These are phyloP conservation scores for Garra rufa DNA, from an alignment of 2,113 vertebrate species.

Conservation along the genomic window DNA sequence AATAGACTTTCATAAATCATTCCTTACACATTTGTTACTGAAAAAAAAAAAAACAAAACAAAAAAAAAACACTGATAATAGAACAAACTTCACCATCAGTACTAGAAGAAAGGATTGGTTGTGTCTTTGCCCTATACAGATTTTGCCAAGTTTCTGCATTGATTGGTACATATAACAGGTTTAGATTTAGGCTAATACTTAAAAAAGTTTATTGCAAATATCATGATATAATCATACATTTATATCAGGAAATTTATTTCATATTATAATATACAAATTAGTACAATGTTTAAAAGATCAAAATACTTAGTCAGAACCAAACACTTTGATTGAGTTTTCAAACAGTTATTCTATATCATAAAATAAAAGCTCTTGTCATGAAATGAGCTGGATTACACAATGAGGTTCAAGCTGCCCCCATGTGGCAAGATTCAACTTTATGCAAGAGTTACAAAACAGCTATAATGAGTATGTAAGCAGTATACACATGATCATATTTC, in stretches of 20 bases:
- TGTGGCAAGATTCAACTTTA: slow-evolving; percentile 14
- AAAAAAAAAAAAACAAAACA: too few relatives aligned
- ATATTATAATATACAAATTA: too few relatives aligned
- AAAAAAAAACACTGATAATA: too few relatives aligned
- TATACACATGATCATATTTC: background rate
- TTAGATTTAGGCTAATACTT: background rate
- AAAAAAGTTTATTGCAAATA: background rate
- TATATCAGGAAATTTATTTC: background rate
- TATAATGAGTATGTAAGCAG: background rate
- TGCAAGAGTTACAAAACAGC: slow-evolving; percentile 48
- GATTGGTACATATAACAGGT: too few relatives aligned
- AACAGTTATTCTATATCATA: background rate
- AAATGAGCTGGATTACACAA: background rate
- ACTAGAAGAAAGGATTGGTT: too few relatives aligned
- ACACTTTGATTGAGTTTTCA: background rate
- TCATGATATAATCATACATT: background rate
- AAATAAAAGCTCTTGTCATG: background rate
- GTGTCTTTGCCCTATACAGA: too few relatives aligned
- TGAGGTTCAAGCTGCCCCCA: slow-evolving; percentile 10
- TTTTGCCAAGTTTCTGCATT: too few relatives aligned
- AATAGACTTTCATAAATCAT: background rate
- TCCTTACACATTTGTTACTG: background rate
- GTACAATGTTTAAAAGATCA: too few relatives aligned
- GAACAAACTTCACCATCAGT: too few relatives aligned
- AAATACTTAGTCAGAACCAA: too few relatives aligned